phyloP scores from a whole-genome alignment of 2,888 invertebrate genomes.

The Sphaerophoria rueppellii region DNA sequence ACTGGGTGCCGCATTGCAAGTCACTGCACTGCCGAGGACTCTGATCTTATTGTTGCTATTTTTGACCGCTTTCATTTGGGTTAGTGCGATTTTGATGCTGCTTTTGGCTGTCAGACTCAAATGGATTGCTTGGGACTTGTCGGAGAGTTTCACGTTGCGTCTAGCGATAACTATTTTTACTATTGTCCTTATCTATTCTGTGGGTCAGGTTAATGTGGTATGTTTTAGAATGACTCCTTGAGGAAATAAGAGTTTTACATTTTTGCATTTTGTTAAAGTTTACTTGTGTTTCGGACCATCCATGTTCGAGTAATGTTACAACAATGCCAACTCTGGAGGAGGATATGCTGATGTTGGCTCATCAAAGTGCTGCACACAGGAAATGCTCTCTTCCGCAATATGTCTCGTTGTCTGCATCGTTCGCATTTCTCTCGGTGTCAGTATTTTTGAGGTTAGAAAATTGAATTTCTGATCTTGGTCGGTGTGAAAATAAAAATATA shows the following conservation, averaged over 20 bases:
- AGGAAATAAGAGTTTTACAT: background rate
- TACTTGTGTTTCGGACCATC: constrained; percentile 84
- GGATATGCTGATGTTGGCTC: constrained; percentile 75
- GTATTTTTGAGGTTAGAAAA: constrained; percentile 87
- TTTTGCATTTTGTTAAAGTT: constrained; percentile 82
- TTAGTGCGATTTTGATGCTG: constrained; percentile 92
- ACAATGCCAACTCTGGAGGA: constrained; percentile 75
- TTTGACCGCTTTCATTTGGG: constrained; percentile 95
- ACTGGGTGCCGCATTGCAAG: constrained; percentile 89
- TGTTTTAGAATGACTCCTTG: constrained; percentile 82
- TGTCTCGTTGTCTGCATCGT: constrained; percentile 91
- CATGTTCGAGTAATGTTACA: constrained; percentile 79
- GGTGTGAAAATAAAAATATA: background rate
- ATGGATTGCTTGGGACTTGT: constrained; percentile 93
- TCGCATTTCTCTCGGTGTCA: constrained; percentile 92
- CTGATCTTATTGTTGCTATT: constrained; percentile 92
- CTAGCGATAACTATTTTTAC: constrained; percentile 94
- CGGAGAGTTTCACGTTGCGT: constrained; percentile 91
- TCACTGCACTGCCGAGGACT: constrained; percentile 91
- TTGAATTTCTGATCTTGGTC: background rate
- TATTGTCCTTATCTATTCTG: constrained; percentile 92
- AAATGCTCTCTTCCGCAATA: constrained; percentile 94
- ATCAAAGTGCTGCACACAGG: constrained; percentile 85
- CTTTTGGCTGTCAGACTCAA: constrained; percentile 91
- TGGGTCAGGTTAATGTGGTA: constrained; percentile 96